Evolutionary conservation across 1,140 invertebrate genomes (phyloP).

Genomic region (Leptinotarsa texana): DNA sequence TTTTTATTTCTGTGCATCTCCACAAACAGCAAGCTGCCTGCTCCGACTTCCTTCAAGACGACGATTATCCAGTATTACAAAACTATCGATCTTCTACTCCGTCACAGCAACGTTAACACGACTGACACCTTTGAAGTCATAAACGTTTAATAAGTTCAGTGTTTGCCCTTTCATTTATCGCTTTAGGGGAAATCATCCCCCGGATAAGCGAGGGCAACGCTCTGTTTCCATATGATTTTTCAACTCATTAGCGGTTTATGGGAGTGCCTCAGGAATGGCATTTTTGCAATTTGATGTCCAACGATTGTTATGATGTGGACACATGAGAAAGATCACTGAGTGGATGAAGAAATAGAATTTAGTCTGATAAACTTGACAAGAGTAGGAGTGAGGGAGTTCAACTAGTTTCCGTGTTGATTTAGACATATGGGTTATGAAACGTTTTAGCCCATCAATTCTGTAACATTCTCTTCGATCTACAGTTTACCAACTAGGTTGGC

Average conservation of each 20-base stretch:
- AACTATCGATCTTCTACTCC: slow-evolving; percentile 7
- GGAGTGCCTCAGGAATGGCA: neutral
- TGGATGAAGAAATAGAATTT: too few relatives aligned
- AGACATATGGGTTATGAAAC: too few relatives aligned
- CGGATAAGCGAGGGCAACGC: slow-evolving; percentile 3
- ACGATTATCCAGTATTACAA: neutral
- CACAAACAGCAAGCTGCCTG: too few relatives aligned
- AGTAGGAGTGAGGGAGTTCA: too few relatives aligned
- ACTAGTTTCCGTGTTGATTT: too few relatives aligned
- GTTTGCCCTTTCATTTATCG: slow-evolving; percentile 14
- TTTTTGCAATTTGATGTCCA: neutral
- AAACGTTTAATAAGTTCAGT: slow-evolving; percentile 12
- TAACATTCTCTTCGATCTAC: too few relatives aligned
- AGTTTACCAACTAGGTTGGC: too few relatives aligned
- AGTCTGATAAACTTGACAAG: too few relatives aligned
- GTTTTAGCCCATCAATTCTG: too few relatives aligned
- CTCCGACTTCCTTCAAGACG: too few relatives aligned
- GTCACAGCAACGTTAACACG: slow-evolving; percentile 14
- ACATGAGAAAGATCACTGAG: too few relatives aligned
- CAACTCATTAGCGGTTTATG: neutral
- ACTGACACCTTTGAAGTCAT: slow-evolving; percentile 9
- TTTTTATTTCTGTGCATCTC: too few relatives aligned
- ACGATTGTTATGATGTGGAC: neutral
- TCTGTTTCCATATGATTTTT: neutral
- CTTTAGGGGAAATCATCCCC: neutral